Percentiles rank a stretch among this genome's conserved stretches.
Conservation (phyloP, 2,113 vertebrate species). For the Lanius collurio region DNA sequence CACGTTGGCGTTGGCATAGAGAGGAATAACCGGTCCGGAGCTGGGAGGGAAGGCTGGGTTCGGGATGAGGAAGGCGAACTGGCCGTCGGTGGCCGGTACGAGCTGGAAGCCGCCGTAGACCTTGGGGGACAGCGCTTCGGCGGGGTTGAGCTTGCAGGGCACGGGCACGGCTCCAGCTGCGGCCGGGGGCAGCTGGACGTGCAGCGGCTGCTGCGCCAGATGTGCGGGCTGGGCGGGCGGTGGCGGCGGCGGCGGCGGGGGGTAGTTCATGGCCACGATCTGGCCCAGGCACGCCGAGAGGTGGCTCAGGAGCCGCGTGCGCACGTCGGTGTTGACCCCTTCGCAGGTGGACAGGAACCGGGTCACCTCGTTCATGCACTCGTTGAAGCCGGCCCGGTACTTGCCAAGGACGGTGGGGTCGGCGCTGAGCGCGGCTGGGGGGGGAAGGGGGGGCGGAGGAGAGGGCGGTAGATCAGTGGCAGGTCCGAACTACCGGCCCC, state of each 20-base stretch:
- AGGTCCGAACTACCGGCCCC: too few species aligned
- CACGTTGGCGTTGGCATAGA: constrained; percentile 78
- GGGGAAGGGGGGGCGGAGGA: rapidly evolving
- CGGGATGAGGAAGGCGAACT: constrained; percentile 87
- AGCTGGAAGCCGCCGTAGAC: constrained; percentile 84
- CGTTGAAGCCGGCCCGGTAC: constrained; percentile 89
- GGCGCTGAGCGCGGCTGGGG: constrained; percentile 83
- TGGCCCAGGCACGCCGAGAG: constrained; percentile 86
- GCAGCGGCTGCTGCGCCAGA: constrained; percentile 82
- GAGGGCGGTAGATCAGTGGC: background rate
- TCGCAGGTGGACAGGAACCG: constrained; percentile 89
- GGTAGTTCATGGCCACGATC: constrained; percentile 87
- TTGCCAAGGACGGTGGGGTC: constrained; percentile 86
- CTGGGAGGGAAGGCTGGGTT: constrained; percentile 77
- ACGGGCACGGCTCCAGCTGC: constrained; percentile 72
- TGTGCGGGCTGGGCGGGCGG: constrained; percentile 70
- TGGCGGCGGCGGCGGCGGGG: background rate
- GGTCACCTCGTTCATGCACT: constrained; percentile 89
- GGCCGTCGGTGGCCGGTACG: constrained; percentile 82
- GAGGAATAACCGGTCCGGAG: constrained; percentile 74
- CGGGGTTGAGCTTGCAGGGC: constrained; percentile 81
- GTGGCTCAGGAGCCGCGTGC: constrained; percentile 84
- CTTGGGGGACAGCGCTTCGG: constrained; percentile 79
- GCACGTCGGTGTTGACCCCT: constrained; percentile 85
- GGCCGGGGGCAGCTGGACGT: constrained; percentile 82